Evolutionary conservation across 2,113 vertebrate species (phyloP), one percentile per base, ranked within the genome.

Genomic region (Panurus biarmicus): DNA sequence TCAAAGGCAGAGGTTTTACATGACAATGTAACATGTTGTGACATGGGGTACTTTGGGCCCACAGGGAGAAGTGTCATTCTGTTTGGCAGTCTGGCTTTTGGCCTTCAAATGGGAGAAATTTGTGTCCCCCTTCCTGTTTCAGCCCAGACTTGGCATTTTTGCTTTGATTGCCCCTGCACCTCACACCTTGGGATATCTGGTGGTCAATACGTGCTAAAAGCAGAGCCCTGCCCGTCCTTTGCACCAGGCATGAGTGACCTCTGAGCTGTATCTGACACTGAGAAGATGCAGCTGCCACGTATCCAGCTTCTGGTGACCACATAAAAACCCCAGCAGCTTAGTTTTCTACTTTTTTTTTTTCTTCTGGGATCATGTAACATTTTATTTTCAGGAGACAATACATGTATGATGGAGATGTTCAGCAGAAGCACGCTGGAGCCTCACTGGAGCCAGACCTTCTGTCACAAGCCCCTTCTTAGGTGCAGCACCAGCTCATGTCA

Each of bases 41-140:
- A 51, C 47, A n/a, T 7, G 56, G 22, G 31, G 23, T 72, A 3
- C 61, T 62, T 77, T 7, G 14, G 47, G 60, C 35, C 33, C 18
- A 9, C 29, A n/a, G 58, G 45, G 35, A 61, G 28, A 9, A 67
- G 21, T 42, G 62, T 26, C 8, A 3, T 56, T 56, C 60, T 77
- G n/a, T 51, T 58, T 42, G 62, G 16, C 51, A 65, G 28, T 31
- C 61, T 71, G 64, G 31, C 9, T 60, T 83, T 65, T 77, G 85
- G 72, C 40, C 58, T 45, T 71, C 23, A 9, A 1, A 44, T 14
- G 24, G 44, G 14, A 56, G 54, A 80, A 76, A 54, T 22, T 13
- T n/a, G 21, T 53, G 45, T 42, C 58, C 1, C 2, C 6, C 23
- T 69, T 71, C 16, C 31, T 0, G 0, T 48, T 75, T 29, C 53